Evolutionary conservation across 1,140 invertebrate species (phyloP).

Genomic region (Asobara japonica): DNA sequence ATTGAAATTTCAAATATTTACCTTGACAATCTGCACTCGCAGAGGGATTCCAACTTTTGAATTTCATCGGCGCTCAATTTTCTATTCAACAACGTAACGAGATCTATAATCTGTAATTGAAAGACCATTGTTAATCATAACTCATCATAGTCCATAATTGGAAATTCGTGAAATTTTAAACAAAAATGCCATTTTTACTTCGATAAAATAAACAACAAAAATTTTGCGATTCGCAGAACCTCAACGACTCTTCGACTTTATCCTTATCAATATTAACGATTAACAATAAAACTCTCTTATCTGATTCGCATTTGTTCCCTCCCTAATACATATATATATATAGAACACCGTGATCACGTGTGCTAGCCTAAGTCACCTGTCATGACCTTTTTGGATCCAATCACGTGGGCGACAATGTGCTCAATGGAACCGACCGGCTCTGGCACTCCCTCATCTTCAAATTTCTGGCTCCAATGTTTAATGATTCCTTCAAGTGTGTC

Average conservation of each 20-base stretch:
- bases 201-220: too few species aligned
- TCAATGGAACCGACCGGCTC: slow-evolving; percentile 61
- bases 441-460: slow-evolving; percentile 52
- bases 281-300: too few species aligned
- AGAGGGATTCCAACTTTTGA: slow-evolving; percentile 49
- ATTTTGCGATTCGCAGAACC: too few species aligned
- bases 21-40: slow-evolving; percentile 58
- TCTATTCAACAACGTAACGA: slow-evolving; percentile 42
- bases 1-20: slow-evolving; percentile 25
- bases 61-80: slow-evolving; percentile 45
- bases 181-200: too few species aligned
- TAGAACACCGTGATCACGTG: neutral
- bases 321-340: neutral
- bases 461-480: slow-evolving; percentile 49
- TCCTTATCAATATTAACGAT: too few species aligned
- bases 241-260: too few species aligned
- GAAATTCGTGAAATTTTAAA: too few species aligned
- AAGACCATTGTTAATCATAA: too few species aligned
- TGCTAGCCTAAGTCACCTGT: neutral
- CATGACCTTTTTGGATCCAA: slow-evolving; percentile 56
- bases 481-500: slow-evolving; percentile 17
- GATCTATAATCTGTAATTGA: slow-evolving; percentile 48
- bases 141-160: too few species aligned
- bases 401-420: slow-evolving; percentile 58
- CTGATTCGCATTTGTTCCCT: too few species aligned